Base-by-base conservation (phyloP, 2,888 invertebrate genomes). In the Tanypteryx hageni region DNA sequence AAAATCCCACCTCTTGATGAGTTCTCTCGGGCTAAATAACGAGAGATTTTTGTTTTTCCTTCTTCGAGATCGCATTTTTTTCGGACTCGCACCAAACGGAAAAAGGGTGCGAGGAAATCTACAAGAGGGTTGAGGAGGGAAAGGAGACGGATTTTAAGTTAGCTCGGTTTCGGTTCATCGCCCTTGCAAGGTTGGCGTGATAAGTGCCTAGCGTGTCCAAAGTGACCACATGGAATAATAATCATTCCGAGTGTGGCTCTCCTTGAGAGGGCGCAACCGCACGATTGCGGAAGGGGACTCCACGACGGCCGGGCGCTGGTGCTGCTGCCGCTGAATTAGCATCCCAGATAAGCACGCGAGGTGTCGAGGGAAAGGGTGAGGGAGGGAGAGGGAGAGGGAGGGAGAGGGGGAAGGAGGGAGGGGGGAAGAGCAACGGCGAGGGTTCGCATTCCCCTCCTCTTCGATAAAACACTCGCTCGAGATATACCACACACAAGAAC, bases 101-200 rank as follows among this genome's bases (percentile, higher is more conserved):
- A n/a, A 31, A 86, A 31, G 61, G 58, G 18, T 27, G 22, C 22
- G 10, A 27, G 31, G 61, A 86, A 61, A 18, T 31, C 31, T 11
- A 59, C 13, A 18, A n/a, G n/a, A 14, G 86, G 61, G 83, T 18
- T 18, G 27, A 64, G 89, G 89, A 16, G 89, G 64, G 56, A 44
- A 31, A 89, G 44, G 89, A n/a, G 89, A 44, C 61, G 44, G 89
- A 68, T 64, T 89, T 89, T 89, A 44, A 44, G n/a, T 16, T 16
- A 61, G 18, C 11, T n/a, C 44, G 27, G 89, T 68, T 27, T 89
- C 64, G 64, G 89, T 89, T 89, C 89, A 89, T 89, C 89, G 89
- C 89, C 89, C 89, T 89, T 89, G 89, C 89, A 89, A 89, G 64
- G 89, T 61, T 89, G 64, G 89, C 89, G 89, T 89, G 89, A 89